Evolutionary conservation across 2,888 invertebrate species (phyloP), one percentile per base, ranked within the genome.

Genomic region (Prosapia bicincta): DNA sequence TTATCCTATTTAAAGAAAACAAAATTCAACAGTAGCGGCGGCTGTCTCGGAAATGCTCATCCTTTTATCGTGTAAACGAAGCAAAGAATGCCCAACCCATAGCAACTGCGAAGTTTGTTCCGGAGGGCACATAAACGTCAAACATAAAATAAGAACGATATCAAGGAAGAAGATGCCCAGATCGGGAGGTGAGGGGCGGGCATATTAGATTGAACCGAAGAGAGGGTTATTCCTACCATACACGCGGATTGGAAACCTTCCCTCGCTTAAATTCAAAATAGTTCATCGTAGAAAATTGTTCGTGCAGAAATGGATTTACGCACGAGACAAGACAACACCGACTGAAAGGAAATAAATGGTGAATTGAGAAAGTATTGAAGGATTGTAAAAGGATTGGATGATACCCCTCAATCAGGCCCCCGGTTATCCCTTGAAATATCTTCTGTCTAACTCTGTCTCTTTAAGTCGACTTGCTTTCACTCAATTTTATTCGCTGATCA

Each of bases 281-380:
- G 54, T 54, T 54, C 54, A 54, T 54, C 54, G 54, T 54, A 54
- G 54, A 54, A 54, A 54, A 54, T 54, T 54, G 54, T 54, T 54
- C 54, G 54, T 54, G 54, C 54, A 54, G 54, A 54, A 54, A 54
- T 54, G 54, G 54, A 54, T 54, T 54, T 54, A 54, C 20, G 54
- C 54, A 20, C 20, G 54, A 54, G 54, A 54, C 54, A 54, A 54
- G 54, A 54, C 54, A 54, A 54, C 54, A 54, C 20, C 54, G 54
- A 13, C 54, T 54, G 54, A 54, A 54, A 54, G 54, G 54, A 54
- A 54, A 54, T 54, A 54, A 54, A 54, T 54, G 54, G 54, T 54
- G 54, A 54, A 54, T 54, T 54, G 10, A 20, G 54, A 54, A 54
- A 54, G 54, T 54, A 54, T 54, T 54, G 54, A 54, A 54, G 54